phyloP scores from a whole-genome alignment of 2,888 invertebrate species.

The Dusona sp. region DNA sequence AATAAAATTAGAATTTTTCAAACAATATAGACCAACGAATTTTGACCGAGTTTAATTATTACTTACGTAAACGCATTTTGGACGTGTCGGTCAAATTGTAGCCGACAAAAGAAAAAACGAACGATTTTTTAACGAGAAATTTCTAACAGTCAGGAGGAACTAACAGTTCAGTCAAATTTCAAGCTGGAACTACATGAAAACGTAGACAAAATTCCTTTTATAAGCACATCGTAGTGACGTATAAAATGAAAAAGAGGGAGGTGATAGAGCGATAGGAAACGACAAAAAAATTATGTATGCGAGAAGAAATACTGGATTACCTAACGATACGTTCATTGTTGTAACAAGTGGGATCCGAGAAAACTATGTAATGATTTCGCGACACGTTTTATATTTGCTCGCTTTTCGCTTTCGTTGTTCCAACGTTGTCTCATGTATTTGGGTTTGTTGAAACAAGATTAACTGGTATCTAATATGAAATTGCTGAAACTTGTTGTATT shows the following conservation, averaged over 20 bases:
- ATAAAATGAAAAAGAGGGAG: not conserved
- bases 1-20: not conserved
- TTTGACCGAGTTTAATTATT: not conserved
- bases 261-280: not conserved
- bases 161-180: not conserved
- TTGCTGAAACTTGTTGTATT: not conserved
- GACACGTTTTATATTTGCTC: not conserved
- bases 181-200: not conserved
- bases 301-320: not conserved
- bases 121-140: not conserved
- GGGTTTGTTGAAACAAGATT: not conserved
- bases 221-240: not conserved
- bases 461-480: not conserved
- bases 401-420: not conserved
- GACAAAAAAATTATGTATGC: not conserved
- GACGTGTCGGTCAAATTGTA: not conserved
- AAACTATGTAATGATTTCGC: not conserved
- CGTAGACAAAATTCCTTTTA: not conserved
- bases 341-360: not conserved
- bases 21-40: not conserved
- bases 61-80: slow-evolving; percentile 28
- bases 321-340: not conserved
- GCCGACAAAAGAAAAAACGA: not conserved
- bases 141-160: not conserved
- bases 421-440: not conserved